These are phyloP conservation scores for Conchocele bisecta DNA, from an alignment of 2,888 invertebrate species.

Conservation along the genomic window DNA sequence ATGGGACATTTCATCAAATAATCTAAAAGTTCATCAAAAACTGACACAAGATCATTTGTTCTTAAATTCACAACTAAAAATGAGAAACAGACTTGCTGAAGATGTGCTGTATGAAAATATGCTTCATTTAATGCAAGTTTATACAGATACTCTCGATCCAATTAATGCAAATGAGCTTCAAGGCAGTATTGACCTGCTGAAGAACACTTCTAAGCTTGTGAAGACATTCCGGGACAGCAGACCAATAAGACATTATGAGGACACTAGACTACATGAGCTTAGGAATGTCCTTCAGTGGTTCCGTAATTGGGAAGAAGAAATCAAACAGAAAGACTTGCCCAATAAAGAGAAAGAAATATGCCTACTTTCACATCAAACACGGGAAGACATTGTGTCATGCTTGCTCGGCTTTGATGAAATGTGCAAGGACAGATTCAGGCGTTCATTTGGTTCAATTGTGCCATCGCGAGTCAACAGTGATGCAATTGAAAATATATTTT, in stretches of 20 bases:
- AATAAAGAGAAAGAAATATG: not conserved
- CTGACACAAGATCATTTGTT: slow-evolving; percentile 47
- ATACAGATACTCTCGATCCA: slow-evolving; percentile 29
- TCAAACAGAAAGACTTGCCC: not conserved
- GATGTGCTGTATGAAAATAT: slow-evolving; percentile 46
- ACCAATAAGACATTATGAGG: not conserved
- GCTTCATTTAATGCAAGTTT: slow-evolving; percentile 45
- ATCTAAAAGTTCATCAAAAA: slow-evolving; percentile 32
- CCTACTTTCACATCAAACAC: slow-evolving; percentile 1
- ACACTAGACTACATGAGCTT: not conserved
- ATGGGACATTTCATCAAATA: slow-evolving; percentile 43
- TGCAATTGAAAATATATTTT: slow-evolving; percentile 17
- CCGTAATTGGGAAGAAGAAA: not conserved
- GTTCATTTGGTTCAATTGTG: not conserved
- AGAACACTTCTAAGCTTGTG: slow-evolving; percentile 29
- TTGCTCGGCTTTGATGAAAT: slow-evolving; percentile 10
- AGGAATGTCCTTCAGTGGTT: no score
- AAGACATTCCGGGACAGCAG: not conserved
- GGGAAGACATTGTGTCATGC: slow-evolving; percentile 5
- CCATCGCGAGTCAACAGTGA: slow-evolving; percentile 12
- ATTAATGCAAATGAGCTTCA: slow-evolving; percentile 18
- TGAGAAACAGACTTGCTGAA: slow-evolving; percentile 56
- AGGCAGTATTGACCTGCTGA: slow-evolving; percentile 28
- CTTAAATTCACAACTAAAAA: slow-evolving; percentile 44
- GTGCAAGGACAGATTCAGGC: slow-evolving; percentile 1